Evolutionary conservation across 2,888 invertebrate genomes (phyloP).

Genomic region (Drosophila monieri): DNA sequence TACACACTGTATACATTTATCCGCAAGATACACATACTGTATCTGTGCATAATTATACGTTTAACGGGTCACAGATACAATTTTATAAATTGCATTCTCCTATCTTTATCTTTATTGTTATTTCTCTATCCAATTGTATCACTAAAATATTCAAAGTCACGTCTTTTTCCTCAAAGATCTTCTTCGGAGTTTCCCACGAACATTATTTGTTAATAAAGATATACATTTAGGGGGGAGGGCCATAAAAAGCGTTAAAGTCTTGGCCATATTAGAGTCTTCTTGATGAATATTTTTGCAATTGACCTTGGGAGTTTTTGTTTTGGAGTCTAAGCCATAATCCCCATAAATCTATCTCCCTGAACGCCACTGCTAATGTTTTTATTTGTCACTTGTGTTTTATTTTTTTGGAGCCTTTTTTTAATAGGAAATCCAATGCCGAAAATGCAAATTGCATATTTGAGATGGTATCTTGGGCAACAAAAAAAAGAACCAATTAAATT

Average conservation of each 20-base stretch:
- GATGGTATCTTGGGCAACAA: not conserved
- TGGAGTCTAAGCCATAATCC: conserved; percentile 16
- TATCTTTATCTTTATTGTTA: conserved; percentile 27
- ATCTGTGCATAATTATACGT: conserved; percentile 28
- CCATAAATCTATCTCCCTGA: conserved; percentile 24
- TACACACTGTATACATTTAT: conserved; percentile 14
- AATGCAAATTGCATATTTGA: not conserved
- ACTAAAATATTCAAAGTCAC: conserved; percentile 58
- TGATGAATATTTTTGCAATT: conserved; percentile 40
- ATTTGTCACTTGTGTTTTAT: not conserved
- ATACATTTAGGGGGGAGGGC: not conserved
- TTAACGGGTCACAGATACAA: conserved; percentile 32
- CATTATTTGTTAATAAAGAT: conserved; percentile 19
- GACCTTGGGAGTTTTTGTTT: conserved; percentile 31
- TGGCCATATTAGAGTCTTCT: conserved; percentile 30
- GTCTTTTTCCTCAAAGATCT: conserved; percentile 34
- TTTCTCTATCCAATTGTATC: conserved; percentile 16
- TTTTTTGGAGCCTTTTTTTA: not conserved
- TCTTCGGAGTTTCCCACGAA: conserved; percentile 39
- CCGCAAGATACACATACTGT: conserved; percentile 23
- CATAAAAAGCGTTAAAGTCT: conserved; percentile 44
- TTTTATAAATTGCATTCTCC: conserved; percentile 49
- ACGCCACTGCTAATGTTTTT: conserved; percentile 6
- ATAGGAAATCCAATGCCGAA: conserved; percentile 8
- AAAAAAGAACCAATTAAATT: not conserved